Conservation (phyloP, 37 sponge, comb jelly and placozoan species). For the Haliclona indistincta region DNA sequence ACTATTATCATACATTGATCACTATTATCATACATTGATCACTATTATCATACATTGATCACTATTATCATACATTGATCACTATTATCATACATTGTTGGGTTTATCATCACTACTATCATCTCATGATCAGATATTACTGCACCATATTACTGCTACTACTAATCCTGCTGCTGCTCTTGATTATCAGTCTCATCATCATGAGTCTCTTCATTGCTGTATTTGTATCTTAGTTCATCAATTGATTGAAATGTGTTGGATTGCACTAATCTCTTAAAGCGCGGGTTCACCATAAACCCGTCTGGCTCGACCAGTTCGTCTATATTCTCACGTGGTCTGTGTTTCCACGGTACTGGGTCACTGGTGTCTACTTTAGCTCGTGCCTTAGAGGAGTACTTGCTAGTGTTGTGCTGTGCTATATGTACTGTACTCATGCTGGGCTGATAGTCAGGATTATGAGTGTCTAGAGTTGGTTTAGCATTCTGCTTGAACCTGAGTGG, state of each 20-base stretch:
- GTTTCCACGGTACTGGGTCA: neutral
- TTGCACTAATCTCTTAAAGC: neutral
- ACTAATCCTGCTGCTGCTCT: neutral
- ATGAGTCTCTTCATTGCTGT: neutral
- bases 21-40: too few relatives aligned
- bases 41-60: neutral
- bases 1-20: too few relatives aligned
- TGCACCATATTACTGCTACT: neutral
- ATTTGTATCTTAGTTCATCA: neutral
- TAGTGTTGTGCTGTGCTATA: neutral
- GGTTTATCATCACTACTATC: neutral
- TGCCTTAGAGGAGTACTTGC: neutral
- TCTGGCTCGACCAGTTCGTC: slow-evolving; percentile 1
- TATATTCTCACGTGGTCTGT: neutral
- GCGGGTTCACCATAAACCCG: slow-evolving; percentile 1
- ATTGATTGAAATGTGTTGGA: neutral
- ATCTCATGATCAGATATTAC: neutral
- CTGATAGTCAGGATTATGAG: neutral
- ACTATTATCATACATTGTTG: neutral
- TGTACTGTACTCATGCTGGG: neutral
- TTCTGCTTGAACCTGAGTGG: neutral
- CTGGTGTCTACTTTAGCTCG: neutral
- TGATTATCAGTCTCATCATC: neutral
- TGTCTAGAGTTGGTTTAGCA: neutral
- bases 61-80: neutral